Evolutionary conservation across 1,140 invertebrate genomes (phyloP).

Genomic region (Caenorhabditis elegans): DNA sequence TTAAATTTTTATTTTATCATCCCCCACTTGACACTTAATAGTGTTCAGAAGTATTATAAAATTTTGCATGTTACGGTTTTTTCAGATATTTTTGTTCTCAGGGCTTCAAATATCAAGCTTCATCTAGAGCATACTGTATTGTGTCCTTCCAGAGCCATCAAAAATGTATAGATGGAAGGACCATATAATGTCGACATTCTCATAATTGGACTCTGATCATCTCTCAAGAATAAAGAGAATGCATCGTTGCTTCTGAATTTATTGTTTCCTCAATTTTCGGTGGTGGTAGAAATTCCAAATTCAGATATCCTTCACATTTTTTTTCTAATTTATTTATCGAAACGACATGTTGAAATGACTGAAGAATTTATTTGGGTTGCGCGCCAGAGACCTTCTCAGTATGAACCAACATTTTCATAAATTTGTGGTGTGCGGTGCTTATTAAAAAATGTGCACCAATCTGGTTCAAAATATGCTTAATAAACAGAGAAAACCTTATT

Average conservation of each 20-base stretch:
- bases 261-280: neutral
- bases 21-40: slow-evolving; percentile 10
- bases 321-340: too few relatives aligned
- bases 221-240: neutral
- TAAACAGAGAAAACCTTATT: too few relatives aligned
- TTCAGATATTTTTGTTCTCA: neutral
- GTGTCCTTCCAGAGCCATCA: neutral
- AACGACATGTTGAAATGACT: too few relatives aligned
- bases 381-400: too few relatives aligned
- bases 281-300: neutral
- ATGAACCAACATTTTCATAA: too few relatives aligned
- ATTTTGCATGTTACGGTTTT: neutral
- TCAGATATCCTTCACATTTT: neutral
- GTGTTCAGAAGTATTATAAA: too few relatives aligned
- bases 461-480: too few relatives aligned
- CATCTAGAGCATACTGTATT: neutral
- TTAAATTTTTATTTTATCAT: neutral
- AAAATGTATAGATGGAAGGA: neutral
- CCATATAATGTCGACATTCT: neutral
- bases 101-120: neutral
- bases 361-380: too few relatives aligned
- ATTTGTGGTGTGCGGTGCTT: too few relatives aligned
- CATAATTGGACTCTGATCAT: neutral
- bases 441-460: too few relatives aligned
- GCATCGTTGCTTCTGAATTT: neutral